Percentiles rank a stretch among this genome's conserved stretches.
Conservation (phyloP, 2,113 vertebrate species). For the Dasyornis broadbenti region DNA sequence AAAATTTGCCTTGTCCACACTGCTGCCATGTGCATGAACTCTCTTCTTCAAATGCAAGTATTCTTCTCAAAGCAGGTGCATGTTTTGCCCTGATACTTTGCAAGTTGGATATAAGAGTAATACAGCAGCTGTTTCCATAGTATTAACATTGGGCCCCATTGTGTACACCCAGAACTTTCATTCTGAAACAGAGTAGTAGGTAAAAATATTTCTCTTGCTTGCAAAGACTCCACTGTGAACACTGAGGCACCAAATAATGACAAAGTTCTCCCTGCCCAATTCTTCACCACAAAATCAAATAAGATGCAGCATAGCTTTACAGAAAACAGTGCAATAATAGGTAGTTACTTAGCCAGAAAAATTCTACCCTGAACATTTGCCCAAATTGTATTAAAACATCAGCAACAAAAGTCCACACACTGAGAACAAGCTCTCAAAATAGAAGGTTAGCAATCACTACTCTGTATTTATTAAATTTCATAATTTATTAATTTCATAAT, state of each 20-base stretch:
- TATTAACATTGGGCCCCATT: neutral
- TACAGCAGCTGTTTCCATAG: neutral
- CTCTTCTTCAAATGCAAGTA: neutral
- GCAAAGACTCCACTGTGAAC: neutral
- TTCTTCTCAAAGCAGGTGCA: neutral
- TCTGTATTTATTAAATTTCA: neutral
- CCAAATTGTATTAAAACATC: neutral
- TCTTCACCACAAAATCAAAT: neutral
- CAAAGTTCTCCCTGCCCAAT: fast-evolving
- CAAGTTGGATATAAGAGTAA: neutral
- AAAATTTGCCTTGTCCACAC: neutral
- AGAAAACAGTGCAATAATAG: neutral
- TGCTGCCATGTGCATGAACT: neutral
- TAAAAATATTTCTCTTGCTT: neutral
- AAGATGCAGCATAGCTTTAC: neutral
- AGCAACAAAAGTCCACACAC: neutral
- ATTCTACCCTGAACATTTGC: neutral
- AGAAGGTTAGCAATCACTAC: neutral
- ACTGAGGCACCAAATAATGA: neutral
- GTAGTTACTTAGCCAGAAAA: neutral
- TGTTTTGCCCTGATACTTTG: neutral
- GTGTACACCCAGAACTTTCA: neutral
- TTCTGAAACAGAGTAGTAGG: neutral
- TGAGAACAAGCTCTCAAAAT: neutral
- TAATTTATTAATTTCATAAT: neutral